phyloP scores from a whole-genome alignment of 2,888 invertebrate genomes.

The Creontiades dilutus region DNA sequence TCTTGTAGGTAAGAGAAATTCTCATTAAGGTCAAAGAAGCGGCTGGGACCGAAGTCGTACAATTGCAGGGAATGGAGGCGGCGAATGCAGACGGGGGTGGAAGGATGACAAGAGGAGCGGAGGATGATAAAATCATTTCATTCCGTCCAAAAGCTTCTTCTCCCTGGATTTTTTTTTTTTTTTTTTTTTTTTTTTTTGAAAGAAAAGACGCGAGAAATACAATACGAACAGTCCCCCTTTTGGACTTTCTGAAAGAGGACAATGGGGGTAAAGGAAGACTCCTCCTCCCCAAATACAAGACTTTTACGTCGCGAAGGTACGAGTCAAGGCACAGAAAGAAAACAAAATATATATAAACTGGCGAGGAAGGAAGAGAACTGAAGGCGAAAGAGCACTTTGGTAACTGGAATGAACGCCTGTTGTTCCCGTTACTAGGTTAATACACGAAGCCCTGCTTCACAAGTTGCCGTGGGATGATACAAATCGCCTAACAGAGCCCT shows the following conservation, averaged over 20 bases:
- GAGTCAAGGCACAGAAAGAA: not conserved
- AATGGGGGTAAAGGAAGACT: not conserved
- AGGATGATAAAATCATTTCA: constrained; percentile 57
- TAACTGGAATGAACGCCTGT: not conserved
- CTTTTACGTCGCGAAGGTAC: constrained; percentile 1
- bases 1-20: constrained; percentile 48
- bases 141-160: constrained; percentile 51
- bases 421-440: constrained; percentile 29
- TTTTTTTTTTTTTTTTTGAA: not conserved
- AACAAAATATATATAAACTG: not conserved
- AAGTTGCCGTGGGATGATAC: constrained; percentile 41
- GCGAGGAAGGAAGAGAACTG: not conserved
- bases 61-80: not conserved
- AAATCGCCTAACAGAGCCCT: constrained; percentile 25
- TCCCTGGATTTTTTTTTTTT: constrained; percentile 7
- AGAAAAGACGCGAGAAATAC: not conserved
- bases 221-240: not conserved
- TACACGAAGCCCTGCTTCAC: constrained; percentile 33
- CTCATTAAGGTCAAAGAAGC: constrained; percentile 54
- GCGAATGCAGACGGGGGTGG: not conserved
- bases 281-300: constrained; percentile 17
- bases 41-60: constrained; percentile 54
- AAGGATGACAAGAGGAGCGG: not conserved
- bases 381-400: constrained; percentile 10
- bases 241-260: not conserved